Conservation (phyloP, 2,113 vertebrate species). For the Glareola pratincola region DNA sequence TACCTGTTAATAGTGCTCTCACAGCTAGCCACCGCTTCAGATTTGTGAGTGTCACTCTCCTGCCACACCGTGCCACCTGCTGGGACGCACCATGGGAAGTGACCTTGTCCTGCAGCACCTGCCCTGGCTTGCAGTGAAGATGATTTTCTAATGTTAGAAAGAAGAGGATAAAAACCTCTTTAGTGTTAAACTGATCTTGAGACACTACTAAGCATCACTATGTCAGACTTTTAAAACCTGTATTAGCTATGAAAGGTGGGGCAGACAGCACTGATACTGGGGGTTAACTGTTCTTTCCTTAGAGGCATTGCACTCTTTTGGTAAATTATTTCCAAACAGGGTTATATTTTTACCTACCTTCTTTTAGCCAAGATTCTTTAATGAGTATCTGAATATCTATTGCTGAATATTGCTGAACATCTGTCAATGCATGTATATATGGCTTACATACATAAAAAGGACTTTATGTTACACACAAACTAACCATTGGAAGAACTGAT, state of each 20-base stretch:
- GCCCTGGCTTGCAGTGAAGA: background rate
- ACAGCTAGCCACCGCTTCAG: accelerated
- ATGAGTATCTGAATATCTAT: background rate
- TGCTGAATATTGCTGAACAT: background rate
- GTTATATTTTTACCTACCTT: background rate
- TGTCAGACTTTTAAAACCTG: background rate
- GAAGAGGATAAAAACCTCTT: background rate
- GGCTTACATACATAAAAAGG: background rate
- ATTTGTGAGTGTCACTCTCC: background rate
- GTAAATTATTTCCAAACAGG: background rate
- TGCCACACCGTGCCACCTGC: background rate
- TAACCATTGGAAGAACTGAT: background rate
- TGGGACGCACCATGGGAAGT: accelerated
- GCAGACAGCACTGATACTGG: background rate
- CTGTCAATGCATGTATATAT: background rate
- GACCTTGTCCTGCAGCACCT: background rate
- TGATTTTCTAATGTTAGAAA: background rate
- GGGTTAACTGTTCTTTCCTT: background rate
- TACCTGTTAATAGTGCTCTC: background rate
- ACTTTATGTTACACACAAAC: background rate
- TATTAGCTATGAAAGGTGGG: background rate
- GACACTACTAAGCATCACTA: background rate
- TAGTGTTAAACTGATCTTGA: background rate
- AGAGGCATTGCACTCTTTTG: background rate
- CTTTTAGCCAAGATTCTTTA: background rate